These are phyloP conservation scores for Araneus ventricosus DNA, from an alignment of 1,140 invertebrate genomes.

Conservation along the genomic window DNA sequence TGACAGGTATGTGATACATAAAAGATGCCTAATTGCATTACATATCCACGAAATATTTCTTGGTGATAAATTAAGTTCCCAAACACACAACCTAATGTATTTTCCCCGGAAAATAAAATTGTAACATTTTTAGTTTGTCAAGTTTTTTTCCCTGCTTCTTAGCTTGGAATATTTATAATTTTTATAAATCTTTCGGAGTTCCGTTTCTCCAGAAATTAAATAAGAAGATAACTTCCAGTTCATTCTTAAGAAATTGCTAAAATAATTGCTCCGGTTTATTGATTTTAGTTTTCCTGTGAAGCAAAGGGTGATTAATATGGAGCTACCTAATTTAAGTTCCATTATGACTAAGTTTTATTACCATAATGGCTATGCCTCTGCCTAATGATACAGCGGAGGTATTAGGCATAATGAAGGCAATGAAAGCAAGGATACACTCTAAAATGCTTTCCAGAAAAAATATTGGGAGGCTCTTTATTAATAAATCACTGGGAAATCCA, in stretches of 20 bases:
- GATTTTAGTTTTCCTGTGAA: slow-evolving; percentile 23
- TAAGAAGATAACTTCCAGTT: not conserved
- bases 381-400: slow-evolving; percentile 31
- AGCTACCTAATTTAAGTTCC: slow-evolving; percentile 54
- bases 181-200: not conserved
- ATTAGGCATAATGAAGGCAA: slow-evolving; percentile 28
- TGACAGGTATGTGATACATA: too few species aligned
- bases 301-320: slow-evolving; percentile 48
- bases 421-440: slow-evolving; percentile 3
- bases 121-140: too few species aligned
- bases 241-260: not conserved
- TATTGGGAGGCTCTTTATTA: not conserved
- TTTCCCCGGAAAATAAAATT: too few species aligned
- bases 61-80: not conserved
- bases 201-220: not conserved
- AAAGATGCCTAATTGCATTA: not conserved
- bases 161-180: not conserved
- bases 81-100: too few species aligned
- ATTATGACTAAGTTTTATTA: slow-evolving; percentile 64
- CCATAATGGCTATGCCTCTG: slow-evolving; percentile 36
- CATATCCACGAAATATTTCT: not conserved
- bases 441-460: not conserved
- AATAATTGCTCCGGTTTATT: slow-evolving; percentile 49
- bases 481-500: not conserved
- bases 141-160: not conserved